Evolutionary conservation across 2,113 vertebrate genomes (phyloP).

Genomic region (Podarcis muralis): DNA sequence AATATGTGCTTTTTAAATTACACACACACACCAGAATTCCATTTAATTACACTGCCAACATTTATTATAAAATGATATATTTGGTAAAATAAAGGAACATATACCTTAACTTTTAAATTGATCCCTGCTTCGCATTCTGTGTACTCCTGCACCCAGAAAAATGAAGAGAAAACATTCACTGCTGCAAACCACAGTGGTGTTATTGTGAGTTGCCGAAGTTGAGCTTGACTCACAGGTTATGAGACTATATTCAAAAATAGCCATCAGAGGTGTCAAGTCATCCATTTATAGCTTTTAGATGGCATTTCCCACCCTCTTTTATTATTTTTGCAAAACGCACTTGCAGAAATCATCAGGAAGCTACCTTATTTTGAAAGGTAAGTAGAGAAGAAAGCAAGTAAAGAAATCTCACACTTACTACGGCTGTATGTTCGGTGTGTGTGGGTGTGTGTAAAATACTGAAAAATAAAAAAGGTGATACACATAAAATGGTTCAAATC

Average conservation of each 20-base stretch:
- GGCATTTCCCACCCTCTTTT: not conserved
- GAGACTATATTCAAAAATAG: conserved; percentile 17
- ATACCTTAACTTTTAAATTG: not conserved
- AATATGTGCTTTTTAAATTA: conserved; percentile 28
- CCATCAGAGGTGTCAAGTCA: not conserved
- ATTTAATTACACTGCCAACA: not conserved
- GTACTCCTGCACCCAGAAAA: conserved; percentile 3
- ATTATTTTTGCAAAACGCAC: not conserved
- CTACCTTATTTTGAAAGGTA: not conserved
- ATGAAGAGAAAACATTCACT: conserved; percentile 24
- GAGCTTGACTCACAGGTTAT: conserved; percentile 33
- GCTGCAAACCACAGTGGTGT: conserved; percentile 22
- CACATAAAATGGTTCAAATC: not conserved
- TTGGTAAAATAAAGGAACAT: not conserved
- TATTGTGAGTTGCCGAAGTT: conserved; percentile 8
- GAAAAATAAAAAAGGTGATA: not conserved
- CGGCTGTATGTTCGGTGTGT: too few relatives aligned
- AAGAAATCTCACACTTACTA: not conserved
- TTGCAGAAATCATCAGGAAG: not conserved
- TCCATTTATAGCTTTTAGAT: not conserved
- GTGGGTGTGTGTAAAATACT: not conserved
- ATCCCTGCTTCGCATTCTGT: not conserved
- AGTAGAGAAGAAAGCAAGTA: not conserved
- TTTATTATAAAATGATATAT: conserved; percentile 14
- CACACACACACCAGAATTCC: not conserved